Base-by-base conservation (phyloP, 1,140 invertebrate species). In the Portunus trituberculatus region DNA sequence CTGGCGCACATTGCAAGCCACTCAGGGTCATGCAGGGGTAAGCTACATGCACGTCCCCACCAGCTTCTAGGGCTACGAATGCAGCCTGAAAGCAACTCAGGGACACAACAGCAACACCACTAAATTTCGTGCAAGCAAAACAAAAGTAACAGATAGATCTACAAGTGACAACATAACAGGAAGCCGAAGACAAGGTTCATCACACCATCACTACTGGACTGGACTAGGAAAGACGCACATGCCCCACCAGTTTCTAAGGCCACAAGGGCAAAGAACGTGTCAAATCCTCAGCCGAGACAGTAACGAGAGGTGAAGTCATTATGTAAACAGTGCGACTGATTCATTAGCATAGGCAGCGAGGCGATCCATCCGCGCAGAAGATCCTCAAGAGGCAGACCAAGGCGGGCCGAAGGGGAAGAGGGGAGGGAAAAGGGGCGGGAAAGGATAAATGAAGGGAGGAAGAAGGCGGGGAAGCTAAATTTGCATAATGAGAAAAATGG, bases 401-500 rank as follows among this genome's bases (percentile, higher is more conserved):
- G 83, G 83, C 16, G 83, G 28, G n/a, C 3, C 39, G 16, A 59
- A 29, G 83, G 83, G 83, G 31, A 84, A 25, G 0, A 25, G 82
- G 83, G 83, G 83, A 25, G 83, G 83, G 83, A 29, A 84, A 84
- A 84, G 84, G 39, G 31, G 25, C 14, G 31, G 16, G 84, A 25
- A 46, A 87, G 28, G 39, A 25, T 14, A 39, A 4, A 87, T 16
- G 39, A 87, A 6, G 84, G 12, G 31, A 20, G 25, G 84, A n/a
- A 87, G 25, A 32, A 87, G 39, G 67, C 67, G 67, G 16, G 4
- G 39, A 87, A 16, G 39, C 31, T 16, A 32, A 46, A 76, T 76
- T 76, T 76, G 67, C 67, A 76, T 76, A 76, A 76, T 76, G 67
- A 76, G 67, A 76, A 76, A 76, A 76, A 76, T 76, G 67, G 67